A percentile compares a stretch with the other conserved stretches of the same genome.
Evolutionary conservation across 2,888 invertebrate species (phyloP).

Genomic region (Seira ritae): DNA sequence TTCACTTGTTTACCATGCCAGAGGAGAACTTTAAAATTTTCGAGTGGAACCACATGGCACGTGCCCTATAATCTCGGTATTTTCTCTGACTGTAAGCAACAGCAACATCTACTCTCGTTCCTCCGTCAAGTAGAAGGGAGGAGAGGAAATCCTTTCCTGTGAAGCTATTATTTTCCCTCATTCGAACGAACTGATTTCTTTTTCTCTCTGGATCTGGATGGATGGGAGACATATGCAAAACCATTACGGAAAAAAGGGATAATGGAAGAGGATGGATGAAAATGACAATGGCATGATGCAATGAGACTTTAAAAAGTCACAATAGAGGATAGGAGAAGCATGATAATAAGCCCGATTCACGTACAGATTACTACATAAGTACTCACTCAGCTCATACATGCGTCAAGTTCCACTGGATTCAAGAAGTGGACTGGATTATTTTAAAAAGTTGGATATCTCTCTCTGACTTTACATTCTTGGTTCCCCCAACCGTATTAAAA

Average conservation of each 20-base stretch:
- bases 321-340: too few species aligned
- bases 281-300: conserved; percentile 42
- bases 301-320: conserved; percentile 40
- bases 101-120: conserved; percentile 25
- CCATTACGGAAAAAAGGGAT: conserved; percentile 55
- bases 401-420: conserved; percentile 12
- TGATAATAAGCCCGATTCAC: too few species aligned
- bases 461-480: too few species aligned
- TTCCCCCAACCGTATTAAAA: conserved; percentile 12
- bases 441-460: conserved; percentile 54
- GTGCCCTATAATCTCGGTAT: conserved; percentile 47
- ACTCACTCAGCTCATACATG: too few species aligned
- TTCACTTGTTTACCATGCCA: too few species aligned
- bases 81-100: too few species aligned
- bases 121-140: conserved; percentile 8
- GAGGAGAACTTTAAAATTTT: conserved; percentile 45
- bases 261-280: conserved; percentile 48
- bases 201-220: conserved; percentile 29
- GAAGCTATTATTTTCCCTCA: too few species aligned
- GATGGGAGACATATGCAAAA: conserved; percentile 48
- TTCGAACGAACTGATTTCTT: conserved; percentile 19
- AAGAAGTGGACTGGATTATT: conserved; percentile 59
- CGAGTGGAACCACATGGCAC: conserved; percentile 57
- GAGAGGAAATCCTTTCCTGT: too few species aligned
- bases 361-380: too few species aligned